Percentiles rank a stretch among this genome's conserved stretches.
Conservation (phyloP, 2,113 vertebrate species). For the Cyrtonyx montezumae region DNA sequence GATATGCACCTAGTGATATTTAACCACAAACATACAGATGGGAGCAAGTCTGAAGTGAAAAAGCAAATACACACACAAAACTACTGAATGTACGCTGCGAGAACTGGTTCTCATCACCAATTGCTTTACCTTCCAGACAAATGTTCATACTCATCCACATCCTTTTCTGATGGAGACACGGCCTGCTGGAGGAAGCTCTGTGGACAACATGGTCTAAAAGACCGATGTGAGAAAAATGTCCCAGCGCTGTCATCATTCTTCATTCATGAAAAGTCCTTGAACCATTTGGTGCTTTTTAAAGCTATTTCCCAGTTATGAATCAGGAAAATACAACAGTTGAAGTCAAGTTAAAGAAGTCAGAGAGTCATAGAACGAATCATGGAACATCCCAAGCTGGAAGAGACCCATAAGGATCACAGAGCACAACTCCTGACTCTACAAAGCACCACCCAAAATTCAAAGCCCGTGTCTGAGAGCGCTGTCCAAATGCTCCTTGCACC, state of each 20-base stretch:
- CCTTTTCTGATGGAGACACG: background rate
- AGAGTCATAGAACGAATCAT: too few species aligned
- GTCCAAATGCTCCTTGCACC: too few species aligned
- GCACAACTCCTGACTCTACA: too few species aligned
- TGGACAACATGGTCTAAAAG: background rate
- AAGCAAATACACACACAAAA: background rate
- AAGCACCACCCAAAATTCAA: too few species aligned
- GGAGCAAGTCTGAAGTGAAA: background rate
- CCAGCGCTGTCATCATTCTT: background rate
- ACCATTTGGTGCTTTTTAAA: background rate
- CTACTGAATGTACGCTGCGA: background rate
- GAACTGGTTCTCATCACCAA: background rate
- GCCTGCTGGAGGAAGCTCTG: background rate
- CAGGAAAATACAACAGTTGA: background rate
- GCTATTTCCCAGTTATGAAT: background rate
- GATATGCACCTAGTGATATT: background rate
- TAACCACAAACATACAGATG: background rate
- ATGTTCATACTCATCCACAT: background rate
- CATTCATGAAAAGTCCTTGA: background rate
- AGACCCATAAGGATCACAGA: too few species aligned
- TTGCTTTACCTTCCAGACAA: background rate
- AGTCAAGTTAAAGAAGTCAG: background rate
- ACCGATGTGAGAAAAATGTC: background rate
- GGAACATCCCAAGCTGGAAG: too few species aligned
- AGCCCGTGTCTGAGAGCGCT: too few species aligned